Conservation (phyloP, 2,113 vertebrate species). For the Chamaea fasciata region DNA sequence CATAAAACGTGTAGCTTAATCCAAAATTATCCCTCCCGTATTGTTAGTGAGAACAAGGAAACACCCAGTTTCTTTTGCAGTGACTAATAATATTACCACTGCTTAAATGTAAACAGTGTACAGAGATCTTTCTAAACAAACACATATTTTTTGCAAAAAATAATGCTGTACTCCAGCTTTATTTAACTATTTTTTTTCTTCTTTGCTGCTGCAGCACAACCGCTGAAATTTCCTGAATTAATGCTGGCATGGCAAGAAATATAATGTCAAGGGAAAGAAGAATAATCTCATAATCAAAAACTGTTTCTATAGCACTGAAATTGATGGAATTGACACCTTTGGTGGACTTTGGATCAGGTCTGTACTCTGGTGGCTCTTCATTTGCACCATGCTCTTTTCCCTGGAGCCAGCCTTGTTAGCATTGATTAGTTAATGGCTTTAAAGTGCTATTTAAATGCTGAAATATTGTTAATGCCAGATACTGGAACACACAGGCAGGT, state of each 20-base stretch:
- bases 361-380: neutral
- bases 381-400: neutral
- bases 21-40: constrained; percentile 39
- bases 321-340: neutral
- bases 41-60: constrained; percentile 21
- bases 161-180: neutral
- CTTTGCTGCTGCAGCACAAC: neutral
- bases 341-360: neutral
- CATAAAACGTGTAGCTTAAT: constrained; percentile 14
- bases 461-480: neutral
- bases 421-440: constrained; percentile 49
- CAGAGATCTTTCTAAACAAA: neutral
- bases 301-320: neutral
- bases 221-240: neutral
- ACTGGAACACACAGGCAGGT: neutral
- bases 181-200: neutral
- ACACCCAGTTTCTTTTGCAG: constrained; percentile 44
- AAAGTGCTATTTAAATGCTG: constrained; percentile 23
- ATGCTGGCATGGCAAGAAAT: neutral
- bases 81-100: constrained; percentile 44
- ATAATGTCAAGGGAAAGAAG: neutral
- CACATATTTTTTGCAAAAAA: neutral
- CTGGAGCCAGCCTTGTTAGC: neutral
- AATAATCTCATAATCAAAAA: neutral
- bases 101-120: constrained; percentile 11